These are phyloP conservation scores for Dynastes maya DNA, from an alignment of 2,888 invertebrate species.

Conservation along the genomic window DNA sequence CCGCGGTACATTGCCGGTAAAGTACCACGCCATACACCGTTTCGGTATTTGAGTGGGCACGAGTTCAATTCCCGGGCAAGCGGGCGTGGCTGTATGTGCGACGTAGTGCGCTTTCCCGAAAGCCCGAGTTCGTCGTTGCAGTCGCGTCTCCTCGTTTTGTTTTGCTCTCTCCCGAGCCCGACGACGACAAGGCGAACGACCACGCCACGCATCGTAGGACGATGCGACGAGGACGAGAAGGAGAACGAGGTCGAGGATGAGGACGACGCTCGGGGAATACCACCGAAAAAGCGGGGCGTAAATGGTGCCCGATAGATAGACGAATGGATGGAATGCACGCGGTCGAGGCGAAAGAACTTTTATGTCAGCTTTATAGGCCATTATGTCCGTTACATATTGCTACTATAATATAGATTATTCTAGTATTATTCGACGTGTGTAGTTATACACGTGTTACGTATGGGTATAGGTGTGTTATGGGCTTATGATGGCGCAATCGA, in stretches of 20 bases:
- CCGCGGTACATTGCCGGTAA: neutral
- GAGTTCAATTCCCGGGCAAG: conserved; percentile 59
- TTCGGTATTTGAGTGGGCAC: conserved; percentile 52
- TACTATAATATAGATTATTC: conserved; percentile 23
- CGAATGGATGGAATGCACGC: neutral
- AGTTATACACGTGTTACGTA: neutral
- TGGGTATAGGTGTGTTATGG: neutral
- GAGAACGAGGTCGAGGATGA: neutral
- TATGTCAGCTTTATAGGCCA: conserved; percentile 19
- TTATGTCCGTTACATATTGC: conserved; percentile 27
- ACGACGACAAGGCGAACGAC: no score
- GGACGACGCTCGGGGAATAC: neutral
- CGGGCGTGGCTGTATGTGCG: conserved; percentile 61
- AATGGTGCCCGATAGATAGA: neutral
- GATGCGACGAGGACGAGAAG: no score
- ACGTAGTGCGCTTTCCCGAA: conserved; percentile 58
- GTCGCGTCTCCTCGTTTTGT: conserved; percentile 1
- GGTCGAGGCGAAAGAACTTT: neutral
- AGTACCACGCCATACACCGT: neutral
- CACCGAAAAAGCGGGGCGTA: neutral
- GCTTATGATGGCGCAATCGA: conserved; percentile 10
- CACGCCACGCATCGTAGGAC: no score
- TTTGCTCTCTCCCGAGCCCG: no score
- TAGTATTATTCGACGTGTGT: neutral
- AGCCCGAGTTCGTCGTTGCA: conserved; percentile 4